Evolutionary conservation across 1,140 invertebrate species (phyloP).

Genomic region (Pseudomyrmex cubaensis): DNA sequence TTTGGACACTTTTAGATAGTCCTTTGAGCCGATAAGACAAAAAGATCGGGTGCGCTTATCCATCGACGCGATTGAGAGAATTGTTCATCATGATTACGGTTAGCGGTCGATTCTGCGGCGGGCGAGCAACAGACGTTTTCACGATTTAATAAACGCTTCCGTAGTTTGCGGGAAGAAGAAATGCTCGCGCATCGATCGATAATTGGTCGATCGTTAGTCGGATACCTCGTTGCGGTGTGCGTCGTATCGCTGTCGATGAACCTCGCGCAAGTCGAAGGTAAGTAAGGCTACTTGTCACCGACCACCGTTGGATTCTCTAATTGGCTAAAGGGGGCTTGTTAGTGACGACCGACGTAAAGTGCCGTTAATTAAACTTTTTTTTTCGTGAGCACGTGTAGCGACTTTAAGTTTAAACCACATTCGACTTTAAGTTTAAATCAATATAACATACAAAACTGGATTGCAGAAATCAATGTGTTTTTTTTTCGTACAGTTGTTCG

Average conservation of each 20-base stretch:
- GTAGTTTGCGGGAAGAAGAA: constrained; percentile 5
- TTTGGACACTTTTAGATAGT: constrained; percentile 74
- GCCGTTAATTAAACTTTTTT: constrained; percentile 17
- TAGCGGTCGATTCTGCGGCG: neutral
- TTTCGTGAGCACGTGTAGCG: neutral
- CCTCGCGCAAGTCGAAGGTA: constrained; percentile 60
- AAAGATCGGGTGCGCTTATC: too few relatives aligned
- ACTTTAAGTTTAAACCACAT: too few relatives aligned
- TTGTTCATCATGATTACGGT: neutral
- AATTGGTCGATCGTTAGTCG: constrained; percentile 40
- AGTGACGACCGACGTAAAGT: neutral
- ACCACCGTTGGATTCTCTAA: neutral
- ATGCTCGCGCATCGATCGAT: constrained; percentile 54
- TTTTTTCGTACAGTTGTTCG: too few relatives aligned
- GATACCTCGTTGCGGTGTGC: constrained; percentile 36
- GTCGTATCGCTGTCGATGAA: constrained; percentile 47
- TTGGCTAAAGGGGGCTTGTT: constrained; percentile 8
- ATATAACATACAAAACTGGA: too few relatives aligned
- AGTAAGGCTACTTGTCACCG: constrained; percentile 27
- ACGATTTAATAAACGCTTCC: neutral
- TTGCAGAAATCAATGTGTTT: too few relatives aligned
- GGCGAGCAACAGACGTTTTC: too few relatives aligned
- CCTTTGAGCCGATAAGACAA: constrained; percentile 70
- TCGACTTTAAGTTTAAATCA: too few relatives aligned
- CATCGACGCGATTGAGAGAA: neutral